Conservation (phyloP, 2,888 invertebrate species). For the Callyntrura sp. region DNA sequence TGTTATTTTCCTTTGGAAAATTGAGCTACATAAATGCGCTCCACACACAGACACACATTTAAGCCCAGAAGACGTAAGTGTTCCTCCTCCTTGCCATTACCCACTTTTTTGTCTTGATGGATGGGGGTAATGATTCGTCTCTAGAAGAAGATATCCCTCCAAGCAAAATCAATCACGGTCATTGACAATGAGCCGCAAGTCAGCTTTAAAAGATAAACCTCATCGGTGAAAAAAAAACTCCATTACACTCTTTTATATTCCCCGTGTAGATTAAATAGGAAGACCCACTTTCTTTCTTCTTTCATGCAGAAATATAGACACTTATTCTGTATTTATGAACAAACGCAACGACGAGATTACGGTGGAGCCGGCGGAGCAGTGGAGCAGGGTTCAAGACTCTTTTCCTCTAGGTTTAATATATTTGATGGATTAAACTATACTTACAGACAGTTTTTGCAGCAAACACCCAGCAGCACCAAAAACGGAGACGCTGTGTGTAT, state of each 20-base stretch:
- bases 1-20: neutral
- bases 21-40: neutral
- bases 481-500: neutral
- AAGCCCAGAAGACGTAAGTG: neutral
- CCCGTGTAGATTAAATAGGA: neutral
- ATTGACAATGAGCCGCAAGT: slow-evolving; percentile 71
- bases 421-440: slow-evolving; percentile 73
- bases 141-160: slow-evolving; percentile 24
- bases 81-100: neutral
- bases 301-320: neutral
- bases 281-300: neutral
- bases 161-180: slow-evolving; percentile 75
- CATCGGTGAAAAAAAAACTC: slow-evolving; percentile 5
- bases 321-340: slow-evolving; percentile 4
- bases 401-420: slow-evolving; percentile 60
- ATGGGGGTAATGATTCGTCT: slow-evolving; percentile 59
- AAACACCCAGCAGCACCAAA: neutral
- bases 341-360: neutral
- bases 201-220: slow-evolving; percentile 63
- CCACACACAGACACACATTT: neutral
- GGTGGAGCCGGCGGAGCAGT: neutral
- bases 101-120: slow-evolving; percentile 56
- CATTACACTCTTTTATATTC: neutral
- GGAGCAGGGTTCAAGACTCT: neutral
- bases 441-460: slow-evolving; percentile 33